Conservation (phyloP, 2,797 vertebrate genomes). For the Notoglanidium macrostoma region DNA sequence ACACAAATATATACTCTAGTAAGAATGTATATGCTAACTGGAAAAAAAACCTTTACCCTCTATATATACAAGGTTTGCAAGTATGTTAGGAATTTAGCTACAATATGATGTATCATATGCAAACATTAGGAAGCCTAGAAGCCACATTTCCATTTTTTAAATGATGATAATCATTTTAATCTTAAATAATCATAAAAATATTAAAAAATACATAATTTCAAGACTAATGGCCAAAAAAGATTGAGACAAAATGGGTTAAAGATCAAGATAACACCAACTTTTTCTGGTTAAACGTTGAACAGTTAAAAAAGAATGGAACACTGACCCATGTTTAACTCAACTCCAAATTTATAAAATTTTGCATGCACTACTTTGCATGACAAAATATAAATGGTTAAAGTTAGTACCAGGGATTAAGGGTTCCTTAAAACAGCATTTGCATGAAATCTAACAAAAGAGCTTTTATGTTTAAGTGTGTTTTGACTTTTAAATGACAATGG, state of each 20-base stretch:
- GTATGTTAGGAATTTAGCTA: not conserved
- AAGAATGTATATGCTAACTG: not conserved
- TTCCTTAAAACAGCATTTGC: not conserved
- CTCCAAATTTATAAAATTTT: not conserved
- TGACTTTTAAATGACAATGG: not conserved
- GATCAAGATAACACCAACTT: not conserved
- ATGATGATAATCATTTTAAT: not conserved
- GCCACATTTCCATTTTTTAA: not conserved
- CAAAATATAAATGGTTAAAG: not conserved
- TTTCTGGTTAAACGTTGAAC: not conserved
- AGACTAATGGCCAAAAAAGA: not conserved
- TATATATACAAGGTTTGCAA: not conserved
- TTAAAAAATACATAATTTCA: not conserved
- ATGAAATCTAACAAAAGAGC: not conserved
- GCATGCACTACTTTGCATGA: too few species aligned
- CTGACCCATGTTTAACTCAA: not conserved
- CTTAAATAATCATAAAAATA: not conserved
- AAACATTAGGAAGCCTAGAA: not conserved
- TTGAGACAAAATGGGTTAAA: not conserved
- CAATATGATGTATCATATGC: not conserved
- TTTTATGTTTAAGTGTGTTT: not conserved
- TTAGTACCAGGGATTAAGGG: not conserved
- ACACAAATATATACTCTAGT: not conserved
- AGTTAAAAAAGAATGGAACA: not conserved
- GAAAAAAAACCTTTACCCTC: not conserved